These are phyloP conservation scores for Chiloscyllium plagiosum DNA, from an alignment of 2,113 vertebrate genomes.

Conservation along the genomic window DNA sequence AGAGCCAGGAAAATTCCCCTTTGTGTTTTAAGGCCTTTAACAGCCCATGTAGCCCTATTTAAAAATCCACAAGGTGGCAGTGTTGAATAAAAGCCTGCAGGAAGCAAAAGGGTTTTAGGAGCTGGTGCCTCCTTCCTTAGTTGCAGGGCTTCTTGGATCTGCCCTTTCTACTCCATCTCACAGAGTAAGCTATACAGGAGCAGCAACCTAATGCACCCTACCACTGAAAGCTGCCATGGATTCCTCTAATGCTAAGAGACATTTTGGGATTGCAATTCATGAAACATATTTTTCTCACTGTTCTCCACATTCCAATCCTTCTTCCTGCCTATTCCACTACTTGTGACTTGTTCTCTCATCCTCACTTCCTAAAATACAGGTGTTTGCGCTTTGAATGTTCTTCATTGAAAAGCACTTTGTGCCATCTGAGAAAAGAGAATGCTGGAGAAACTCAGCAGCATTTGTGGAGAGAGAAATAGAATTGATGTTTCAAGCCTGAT, in stretches of 20 bases:
- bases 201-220: neutral
- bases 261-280: neutral
- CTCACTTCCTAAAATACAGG: neutral
- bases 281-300: neutral
- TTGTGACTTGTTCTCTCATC: neutral
- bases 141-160: too few species aligned
- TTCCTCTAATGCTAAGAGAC: neutral
- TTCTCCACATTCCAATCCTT: neutral
- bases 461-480: too few species aligned
- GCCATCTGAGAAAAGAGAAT: too few species aligned
- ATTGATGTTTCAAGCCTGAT: too few species aligned
- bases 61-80: conserved; percentile 21
- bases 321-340: neutral
- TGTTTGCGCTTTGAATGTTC: too few species aligned
- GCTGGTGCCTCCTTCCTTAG: neutral
- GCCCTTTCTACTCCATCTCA: neutral
- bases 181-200: neutral
- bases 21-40: neutral
- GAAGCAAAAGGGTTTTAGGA: neutral
- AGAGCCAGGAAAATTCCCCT: neutral
- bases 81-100: neutral
- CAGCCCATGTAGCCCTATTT: neutral
- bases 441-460: too few species aligned
- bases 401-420: too few species aligned
- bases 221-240: neutral